Conservation (phyloP, 2,113 vertebrate genomes). For the Gobio gobio region DNA sequence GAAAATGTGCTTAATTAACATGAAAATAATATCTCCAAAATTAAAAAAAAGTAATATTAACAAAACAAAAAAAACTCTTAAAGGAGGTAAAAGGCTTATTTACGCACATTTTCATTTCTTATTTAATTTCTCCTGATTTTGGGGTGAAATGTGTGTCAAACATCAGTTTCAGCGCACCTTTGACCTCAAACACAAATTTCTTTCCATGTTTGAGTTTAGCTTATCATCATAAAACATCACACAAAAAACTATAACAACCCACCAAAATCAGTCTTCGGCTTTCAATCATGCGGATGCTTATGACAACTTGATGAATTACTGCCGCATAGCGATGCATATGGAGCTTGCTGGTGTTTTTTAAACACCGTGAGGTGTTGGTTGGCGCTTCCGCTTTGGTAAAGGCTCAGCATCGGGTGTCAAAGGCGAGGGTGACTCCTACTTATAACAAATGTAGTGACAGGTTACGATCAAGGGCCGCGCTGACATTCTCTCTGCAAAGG, state of each 20-base stretch:
- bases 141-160: not conserved
- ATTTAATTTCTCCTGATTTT: not conserved
- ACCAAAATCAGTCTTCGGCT: constrained; percentile 15
- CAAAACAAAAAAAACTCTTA: not conserved
- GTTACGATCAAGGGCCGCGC: constrained; percentile 88
- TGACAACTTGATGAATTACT: constrained; percentile 41
- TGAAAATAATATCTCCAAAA: not conserved
- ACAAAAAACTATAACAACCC: constrained; percentile 22
- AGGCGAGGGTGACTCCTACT: constrained; percentile 84
- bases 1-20: not conserved
- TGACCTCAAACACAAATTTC: not conserved
- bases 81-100: not conserved
- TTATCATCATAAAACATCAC: constrained; percentile 4
- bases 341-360: not conserved
- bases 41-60: not conserved
- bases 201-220: not conserved
- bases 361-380: constrained; percentile 9
- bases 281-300: constrained; percentile 34
- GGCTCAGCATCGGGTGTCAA: constrained; percentile 68
- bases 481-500: constrained; percentile 96
- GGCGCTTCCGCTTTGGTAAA: constrained; percentile 23
- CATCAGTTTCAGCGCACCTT: not conserved
- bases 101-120: not conserved
- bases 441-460: constrained; percentile 90
- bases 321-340: constrained; percentile 13